Percentiles rank a stretch among this genome's conserved stretches.
phyloP scores from a whole-genome alignment of 2,113 vertebrate genomes.

The Limanda limanda region DNA sequence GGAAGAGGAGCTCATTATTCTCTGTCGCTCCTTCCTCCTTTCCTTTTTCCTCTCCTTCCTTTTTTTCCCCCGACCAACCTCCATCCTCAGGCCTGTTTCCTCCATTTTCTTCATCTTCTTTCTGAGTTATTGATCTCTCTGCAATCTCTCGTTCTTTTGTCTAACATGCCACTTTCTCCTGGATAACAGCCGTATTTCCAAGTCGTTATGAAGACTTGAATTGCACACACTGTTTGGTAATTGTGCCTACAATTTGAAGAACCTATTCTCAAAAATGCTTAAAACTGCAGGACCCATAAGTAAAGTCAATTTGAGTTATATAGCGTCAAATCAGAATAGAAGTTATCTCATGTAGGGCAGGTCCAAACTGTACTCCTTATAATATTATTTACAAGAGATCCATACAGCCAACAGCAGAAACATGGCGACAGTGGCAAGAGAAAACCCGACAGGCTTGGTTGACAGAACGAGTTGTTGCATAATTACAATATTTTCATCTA shows the following conservation, averaged over 20 bases:
- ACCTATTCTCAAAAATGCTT: neutral
- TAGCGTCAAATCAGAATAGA: too few species aligned
- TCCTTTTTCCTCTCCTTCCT: neutral
- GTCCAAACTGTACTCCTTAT: too few species aligned
- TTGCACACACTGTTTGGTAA: neutral
- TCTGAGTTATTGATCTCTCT: constrained; percentile 42
- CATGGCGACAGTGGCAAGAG: neutral
- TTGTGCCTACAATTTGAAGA: neutral
- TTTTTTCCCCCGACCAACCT: neutral
- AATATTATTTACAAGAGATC: too few species aligned
- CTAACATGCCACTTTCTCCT: constrained; percentile 4
- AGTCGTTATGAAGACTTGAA: constrained; percentile 1
- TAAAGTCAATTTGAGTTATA: too few species aligned
- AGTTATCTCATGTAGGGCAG: too few species aligned
- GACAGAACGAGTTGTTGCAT: neutral
- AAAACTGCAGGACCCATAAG: too few species aligned
- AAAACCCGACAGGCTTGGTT: neutral
- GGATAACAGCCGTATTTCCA: constrained; percentile 15
- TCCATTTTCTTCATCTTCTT: constrained; percentile 43
- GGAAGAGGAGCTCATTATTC: constrained; percentile 41
- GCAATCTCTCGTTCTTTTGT: neutral
- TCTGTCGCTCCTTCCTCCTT: constrained; percentile 2
- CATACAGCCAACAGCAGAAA: neutral
- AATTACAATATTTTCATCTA: neutral
- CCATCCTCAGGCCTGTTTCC: constrained; percentile 4